Evolutionary conservation across 2,113 vertebrate species (phyloP).

Genomic region (Alethe castanea): DNA sequence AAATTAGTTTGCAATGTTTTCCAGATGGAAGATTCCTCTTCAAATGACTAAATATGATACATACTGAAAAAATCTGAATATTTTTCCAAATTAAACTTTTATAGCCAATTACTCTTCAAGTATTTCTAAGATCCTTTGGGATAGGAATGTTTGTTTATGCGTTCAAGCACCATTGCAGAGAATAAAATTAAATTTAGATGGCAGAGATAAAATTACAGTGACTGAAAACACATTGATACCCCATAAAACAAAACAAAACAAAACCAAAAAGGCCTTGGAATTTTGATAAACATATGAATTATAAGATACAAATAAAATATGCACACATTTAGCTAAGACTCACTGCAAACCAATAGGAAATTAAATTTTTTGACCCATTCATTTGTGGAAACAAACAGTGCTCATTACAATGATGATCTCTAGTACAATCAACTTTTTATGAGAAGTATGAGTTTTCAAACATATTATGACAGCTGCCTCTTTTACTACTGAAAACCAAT

Average conservation of each 20-base stretch:
- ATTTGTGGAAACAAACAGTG: background rate
- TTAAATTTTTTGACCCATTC: background rate
- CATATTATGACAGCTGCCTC: background rate
- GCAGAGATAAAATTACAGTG: background rate
- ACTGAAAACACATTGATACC: background rate
- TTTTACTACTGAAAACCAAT: background rate
- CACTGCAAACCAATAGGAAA: background rate
- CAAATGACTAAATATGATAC: background rate
- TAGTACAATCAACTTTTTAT: background rate
- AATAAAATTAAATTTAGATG: background rate
- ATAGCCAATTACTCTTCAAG: background rate
- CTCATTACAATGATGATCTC: background rate
- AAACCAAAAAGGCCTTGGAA: background rate
- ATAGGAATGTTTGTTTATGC: background rate
- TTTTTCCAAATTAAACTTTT: conserved; percentile 19
- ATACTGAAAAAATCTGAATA: background rate
- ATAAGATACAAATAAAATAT: background rate
- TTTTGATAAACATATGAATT: background rate
- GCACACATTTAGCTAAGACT: background rate
- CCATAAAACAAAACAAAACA: background rate
- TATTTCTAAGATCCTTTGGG: background rate
- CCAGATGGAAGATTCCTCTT: background rate
- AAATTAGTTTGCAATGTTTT: background rate
- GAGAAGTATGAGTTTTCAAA: background rate
- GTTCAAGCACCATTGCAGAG: background rate